Evolutionary conservation across 1,140 invertebrate species (phyloP).

Genomic region (Helicoverpa zea): DNA sequence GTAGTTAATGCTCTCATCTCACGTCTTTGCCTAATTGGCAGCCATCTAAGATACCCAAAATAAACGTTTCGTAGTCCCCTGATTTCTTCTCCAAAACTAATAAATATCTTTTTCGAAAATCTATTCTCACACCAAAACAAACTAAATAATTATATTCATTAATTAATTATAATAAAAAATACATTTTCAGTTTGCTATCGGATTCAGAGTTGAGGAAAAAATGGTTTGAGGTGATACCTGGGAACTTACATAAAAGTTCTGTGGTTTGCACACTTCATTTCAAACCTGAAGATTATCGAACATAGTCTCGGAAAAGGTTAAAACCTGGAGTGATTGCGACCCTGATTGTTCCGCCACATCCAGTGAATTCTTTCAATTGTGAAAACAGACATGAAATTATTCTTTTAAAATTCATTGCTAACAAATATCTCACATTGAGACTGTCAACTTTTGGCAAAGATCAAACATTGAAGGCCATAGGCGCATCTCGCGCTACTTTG

Average conservation of each 20-base stretch:
- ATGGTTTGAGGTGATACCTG: neutral
- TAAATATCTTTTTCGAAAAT: too few species aligned
- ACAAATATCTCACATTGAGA: neutral
- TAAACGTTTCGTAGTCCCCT: too few species aligned
- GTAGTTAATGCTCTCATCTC: too few species aligned
- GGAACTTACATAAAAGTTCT: neutral
- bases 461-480: neutral
- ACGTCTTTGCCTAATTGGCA: too few species aligned
- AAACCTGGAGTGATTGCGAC: neutral
- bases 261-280: neutral
- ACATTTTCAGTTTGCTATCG: neutral
- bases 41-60: too few species aligned
- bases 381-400: neutral
- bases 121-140: too few species aligned
- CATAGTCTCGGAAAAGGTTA: constrained; percentile 2
- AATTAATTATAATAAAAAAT: too few species aligned
- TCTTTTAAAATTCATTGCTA: neutral
- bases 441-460: neutral
- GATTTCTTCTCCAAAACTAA: too few species aligned
- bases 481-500: neutral
- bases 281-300: constrained; percentile 11
- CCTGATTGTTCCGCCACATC: neutral
- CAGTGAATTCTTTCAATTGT: neutral
- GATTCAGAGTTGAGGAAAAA: neutral
- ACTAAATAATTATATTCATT: neutral